Evolutionary conservation across 2,113 vertebrate species (phyloP).

Genomic region (Cygnus atratus): DNA sequence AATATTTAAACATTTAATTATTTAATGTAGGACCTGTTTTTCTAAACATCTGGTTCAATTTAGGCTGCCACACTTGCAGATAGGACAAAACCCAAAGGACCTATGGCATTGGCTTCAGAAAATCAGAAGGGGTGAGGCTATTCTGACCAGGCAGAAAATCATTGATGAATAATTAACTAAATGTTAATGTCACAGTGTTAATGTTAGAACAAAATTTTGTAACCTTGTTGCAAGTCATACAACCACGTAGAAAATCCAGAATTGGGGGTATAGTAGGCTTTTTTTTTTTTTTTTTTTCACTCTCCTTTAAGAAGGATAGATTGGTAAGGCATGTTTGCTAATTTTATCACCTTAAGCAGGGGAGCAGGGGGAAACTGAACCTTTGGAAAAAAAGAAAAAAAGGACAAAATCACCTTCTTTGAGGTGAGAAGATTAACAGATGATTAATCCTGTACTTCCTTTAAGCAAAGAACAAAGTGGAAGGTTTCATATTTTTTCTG

Average conservation of each 20-base stretch:
- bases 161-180: too few species aligned
- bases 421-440: neutral
- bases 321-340: neutral
- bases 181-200: too few species aligned
- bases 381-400: neutral
- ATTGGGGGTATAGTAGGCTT: neutral
- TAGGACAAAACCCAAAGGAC: neutral
- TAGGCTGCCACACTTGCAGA: neutral
- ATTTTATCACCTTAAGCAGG: neutral
- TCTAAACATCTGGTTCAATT: neutral
- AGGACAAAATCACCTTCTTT: neutral
- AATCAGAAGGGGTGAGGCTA: neutral
- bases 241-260: neutral
- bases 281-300: neutral
- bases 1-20: too few species aligned
- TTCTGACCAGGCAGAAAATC: neutral
- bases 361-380: neutral
- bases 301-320: neutral
- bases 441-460: neutral
- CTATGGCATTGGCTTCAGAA: neutral
- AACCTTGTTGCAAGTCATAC: neutral
- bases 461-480: neutral
- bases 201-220: neutral
- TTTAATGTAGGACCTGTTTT: neutral
- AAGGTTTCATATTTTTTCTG: neutral